phyloP scores from a whole-genome alignment of 2,888 invertebrate species.

The Willowsia nigromaculata region DNA sequence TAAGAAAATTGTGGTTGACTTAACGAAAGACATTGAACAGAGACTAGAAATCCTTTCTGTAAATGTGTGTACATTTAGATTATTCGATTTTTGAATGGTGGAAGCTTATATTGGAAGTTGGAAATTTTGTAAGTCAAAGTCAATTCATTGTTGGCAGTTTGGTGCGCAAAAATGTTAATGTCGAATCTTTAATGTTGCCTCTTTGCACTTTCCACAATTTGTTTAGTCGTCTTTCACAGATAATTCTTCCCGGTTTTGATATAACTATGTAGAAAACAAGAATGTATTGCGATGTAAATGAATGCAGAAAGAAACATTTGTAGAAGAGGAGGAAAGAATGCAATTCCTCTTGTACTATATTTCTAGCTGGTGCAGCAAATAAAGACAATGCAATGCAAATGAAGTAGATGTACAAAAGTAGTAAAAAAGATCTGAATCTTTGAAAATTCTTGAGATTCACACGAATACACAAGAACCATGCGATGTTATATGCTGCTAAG shows the following conservation, averaged over 20 bases:
- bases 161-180: conserved; percentile 31
- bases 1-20: conserved; percentile 14
- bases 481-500: not conserved
- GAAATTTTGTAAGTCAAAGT: not conserved
- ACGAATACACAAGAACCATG: not conserved
- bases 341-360: not conserved
- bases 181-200: conserved; percentile 5
- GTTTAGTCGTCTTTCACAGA: not conserved
- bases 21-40: conserved; percentile 32
- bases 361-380: not conserved
- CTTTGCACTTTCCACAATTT: conserved; percentile 34
- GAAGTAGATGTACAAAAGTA: conserved; percentile 1
- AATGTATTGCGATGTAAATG: conserved; percentile 11
- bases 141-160: not conserved
- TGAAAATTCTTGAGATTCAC: not conserved
- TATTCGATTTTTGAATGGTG: not conserved
- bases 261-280: not conserved
- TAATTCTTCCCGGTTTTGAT: not conserved
- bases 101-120: not conserved
- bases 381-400: conserved; percentile 33
- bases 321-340: not conserved
- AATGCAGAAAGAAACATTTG: conserved; percentile 8
- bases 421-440: not conserved
- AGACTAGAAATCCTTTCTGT: not conserved
- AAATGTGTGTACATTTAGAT: conserved; percentile 29